Conservation (phyloP, 2,888 invertebrate genomes). For the Dilophus febrilis region DNA sequence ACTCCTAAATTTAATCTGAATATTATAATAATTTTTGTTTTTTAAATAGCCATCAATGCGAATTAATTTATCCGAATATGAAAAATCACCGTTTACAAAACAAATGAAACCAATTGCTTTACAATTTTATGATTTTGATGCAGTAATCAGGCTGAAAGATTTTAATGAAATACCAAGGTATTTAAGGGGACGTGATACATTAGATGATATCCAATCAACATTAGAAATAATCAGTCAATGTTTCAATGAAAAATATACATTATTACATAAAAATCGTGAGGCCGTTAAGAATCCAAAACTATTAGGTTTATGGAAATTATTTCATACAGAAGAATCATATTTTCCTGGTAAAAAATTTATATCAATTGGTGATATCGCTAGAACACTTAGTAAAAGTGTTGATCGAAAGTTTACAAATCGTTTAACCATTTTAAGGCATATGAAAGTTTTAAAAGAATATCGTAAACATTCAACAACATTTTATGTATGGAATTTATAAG, state of each 20-base stretch:
- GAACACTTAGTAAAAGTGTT: constrained; percentile 16
- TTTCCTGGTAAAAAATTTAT: constrained; percentile 20
- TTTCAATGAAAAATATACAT: constrained; percentile 20
- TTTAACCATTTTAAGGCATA: constrained; percentile 18
- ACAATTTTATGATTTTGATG: constrained; percentile 18
- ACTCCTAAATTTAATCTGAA: no score
- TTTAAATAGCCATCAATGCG: constrained; percentile 13
- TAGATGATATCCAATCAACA: constrained; percentile 16
- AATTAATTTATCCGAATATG: constrained; percentile 16
- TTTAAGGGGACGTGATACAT: constrained; percentile 18
- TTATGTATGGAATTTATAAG: constrained; percentile 16
- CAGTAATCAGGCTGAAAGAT: constrained; percentile 12
- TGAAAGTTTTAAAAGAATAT: constrained; percentile 17
- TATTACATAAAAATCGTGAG: constrained; percentile 16
- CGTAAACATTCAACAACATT: constrained; percentile 17
- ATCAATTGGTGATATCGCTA: constrained; percentile 18
- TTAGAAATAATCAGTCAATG: constrained; percentile 16
- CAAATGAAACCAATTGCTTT: constrained; percentile 14
- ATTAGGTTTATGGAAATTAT: constrained; percentile 18
- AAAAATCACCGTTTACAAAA: constrained; percentile 16
- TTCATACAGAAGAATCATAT: constrained; percentile 15
- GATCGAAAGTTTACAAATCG: constrained; percentile 18
- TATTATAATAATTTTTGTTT: no score
- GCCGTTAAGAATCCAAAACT: constrained; percentile 14
- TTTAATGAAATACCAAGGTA: constrained; percentile 20